phyloP scores from a whole-genome alignment of 2,797 vertebrate species.

The Uromys caudimaculatus region DNA sequence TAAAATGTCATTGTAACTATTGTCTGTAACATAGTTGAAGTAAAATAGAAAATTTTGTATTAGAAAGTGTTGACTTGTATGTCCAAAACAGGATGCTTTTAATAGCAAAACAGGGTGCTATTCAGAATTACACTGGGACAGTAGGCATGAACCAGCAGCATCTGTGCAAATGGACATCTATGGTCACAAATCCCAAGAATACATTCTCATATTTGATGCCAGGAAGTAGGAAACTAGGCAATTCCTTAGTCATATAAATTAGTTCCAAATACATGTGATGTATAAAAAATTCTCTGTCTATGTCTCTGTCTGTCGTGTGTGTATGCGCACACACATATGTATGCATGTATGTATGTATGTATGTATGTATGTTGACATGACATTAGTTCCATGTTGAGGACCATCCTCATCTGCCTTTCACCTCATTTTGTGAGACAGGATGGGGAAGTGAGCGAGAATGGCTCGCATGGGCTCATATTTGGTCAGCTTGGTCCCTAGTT shows the following conservation, averaged over 20 bases:
- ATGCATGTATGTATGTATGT: neutral
- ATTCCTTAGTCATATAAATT: conserved; percentile 21
- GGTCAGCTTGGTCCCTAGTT: neutral
- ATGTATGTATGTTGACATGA: too few relatives aligned
- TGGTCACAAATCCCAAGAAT: conserved; percentile 24
- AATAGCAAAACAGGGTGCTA: neutral
- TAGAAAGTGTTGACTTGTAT: neutral
- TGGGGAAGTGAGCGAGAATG: too few relatives aligned
- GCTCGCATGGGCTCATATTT: neutral
- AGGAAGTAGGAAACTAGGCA: neutral
- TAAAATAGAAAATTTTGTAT: neutral
- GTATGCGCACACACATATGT: neutral
- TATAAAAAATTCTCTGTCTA: neutral
- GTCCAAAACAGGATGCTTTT: neutral
- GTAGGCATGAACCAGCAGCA: neutral
- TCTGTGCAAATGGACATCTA: neutral
- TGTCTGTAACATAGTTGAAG: neutral
- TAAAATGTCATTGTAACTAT: neutral
- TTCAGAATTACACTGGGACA: neutral
- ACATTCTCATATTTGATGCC: neutral
- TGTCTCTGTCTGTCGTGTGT: neutral
- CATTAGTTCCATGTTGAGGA: neutral
- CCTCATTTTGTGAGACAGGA: neutral
- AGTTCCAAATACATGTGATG: neutral
- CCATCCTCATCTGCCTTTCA: neutral